Conservation (phyloP, 1,140 invertebrate genomes). For the Chironomus striatipennis region DNA sequence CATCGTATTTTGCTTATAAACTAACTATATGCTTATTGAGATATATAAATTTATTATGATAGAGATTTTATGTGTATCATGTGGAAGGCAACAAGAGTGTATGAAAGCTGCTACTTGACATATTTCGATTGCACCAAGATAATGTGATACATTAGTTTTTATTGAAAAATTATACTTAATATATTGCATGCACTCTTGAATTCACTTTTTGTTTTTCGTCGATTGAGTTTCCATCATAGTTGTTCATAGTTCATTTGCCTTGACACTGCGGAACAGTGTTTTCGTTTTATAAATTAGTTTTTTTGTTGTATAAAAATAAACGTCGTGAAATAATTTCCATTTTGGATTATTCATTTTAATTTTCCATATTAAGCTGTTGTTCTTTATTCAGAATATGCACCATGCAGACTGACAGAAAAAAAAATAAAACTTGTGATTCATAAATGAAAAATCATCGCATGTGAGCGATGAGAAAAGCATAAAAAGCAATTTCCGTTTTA, state of each 20-base stretch:
- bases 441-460: neutral
- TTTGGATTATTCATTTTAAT: neutral
- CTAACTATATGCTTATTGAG: no score
- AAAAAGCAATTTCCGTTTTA: conserved; percentile 14
- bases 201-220: neutral
- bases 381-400: no score
- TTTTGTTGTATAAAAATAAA: neutral
- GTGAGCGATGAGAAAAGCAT: conserved; percentile 4
- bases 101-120: neutral
- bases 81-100: neutral
- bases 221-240: neutral
- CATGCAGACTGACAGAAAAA: no score
- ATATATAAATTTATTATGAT: no score
- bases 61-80: no score
- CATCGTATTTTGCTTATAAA: no score
- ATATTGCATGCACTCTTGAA: neutral
- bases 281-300: neutral
- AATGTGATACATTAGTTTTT: neutral
- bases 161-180: neutral
- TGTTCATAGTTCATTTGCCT: neutral
- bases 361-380: neutral
- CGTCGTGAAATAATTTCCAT: no score
- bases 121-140: neutral
- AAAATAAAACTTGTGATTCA: neutral
- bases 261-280: neutral